Conservation (phyloP, 2,888 invertebrate genomes). For the Lampropteryx suffumata region DNA sequence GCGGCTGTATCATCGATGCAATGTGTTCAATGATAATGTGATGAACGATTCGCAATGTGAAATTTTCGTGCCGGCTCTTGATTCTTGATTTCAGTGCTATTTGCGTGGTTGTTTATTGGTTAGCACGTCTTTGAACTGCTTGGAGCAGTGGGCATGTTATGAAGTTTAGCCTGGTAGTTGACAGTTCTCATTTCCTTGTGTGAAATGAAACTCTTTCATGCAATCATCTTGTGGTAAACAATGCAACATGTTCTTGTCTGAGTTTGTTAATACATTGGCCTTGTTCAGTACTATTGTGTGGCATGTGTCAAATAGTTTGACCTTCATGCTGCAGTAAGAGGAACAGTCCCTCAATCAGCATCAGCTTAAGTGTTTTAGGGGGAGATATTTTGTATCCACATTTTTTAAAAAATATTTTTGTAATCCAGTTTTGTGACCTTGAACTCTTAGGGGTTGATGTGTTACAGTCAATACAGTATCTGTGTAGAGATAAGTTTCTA, state of each 20-base stretch:
- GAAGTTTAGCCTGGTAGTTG: constrained; percentile 30
- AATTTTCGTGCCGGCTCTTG: constrained; percentile 65
- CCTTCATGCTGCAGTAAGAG: background rate
- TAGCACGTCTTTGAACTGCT: constrained; percentile 35
- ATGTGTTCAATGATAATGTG: constrained; percentile 41
- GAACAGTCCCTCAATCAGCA: no score
- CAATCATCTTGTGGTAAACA: constrained; percentile 55
- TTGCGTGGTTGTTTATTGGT: constrained; percentile 51
- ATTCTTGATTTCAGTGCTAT: constrained; percentile 55
- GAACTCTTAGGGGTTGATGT: constrained; percentile 3
- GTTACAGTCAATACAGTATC: no score
- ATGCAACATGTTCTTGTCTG: constrained; percentile 64
- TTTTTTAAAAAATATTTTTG: no score
- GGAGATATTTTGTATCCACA: background rate
- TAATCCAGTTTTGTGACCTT: constrained; percentile 17
- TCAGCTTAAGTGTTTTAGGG: background rate
- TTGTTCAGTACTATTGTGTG: constrained; percentile 8
- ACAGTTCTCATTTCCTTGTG: constrained; percentile 29
- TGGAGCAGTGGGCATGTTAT: constrained; percentile 19
- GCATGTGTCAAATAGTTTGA: constrained; percentile 22
- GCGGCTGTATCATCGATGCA: constrained; percentile 47
- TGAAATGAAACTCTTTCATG: constrained; percentile 33
- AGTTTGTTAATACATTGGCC: constrained; percentile 56
- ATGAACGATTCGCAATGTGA: constrained; percentile 47
- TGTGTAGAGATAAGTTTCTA: no score